Percentiles rank a stretch among this genome's conserved stretches.
These are phyloP conservation scores for Zenarchopterus dispar DNA, from an alignment of 2,797 vertebrate genomes.

Conservation along the genomic window DNA sequence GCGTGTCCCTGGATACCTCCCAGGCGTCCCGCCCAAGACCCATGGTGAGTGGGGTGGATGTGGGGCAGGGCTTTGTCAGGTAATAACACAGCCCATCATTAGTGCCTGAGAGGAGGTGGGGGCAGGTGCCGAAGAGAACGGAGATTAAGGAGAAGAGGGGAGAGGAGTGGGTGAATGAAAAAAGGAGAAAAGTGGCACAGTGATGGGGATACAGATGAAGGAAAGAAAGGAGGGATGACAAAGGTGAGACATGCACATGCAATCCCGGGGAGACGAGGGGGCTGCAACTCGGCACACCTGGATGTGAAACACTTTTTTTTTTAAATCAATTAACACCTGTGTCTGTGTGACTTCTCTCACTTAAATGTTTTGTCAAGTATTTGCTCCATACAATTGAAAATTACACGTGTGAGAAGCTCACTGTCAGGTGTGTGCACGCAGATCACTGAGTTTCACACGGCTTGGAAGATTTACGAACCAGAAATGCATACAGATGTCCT, in stretches of 20 bases:
- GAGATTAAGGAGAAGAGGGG: conserved; percentile 10
- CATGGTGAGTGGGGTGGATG: conserved; percentile 90
- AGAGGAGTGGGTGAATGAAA: conserved; percentile 7
- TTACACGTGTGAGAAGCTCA: too few relatives aligned
- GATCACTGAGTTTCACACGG: too few relatives aligned
- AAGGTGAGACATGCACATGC: conserved; percentile 80
- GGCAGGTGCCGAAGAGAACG: conserved; percentile 36
- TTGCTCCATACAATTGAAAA: conserved; percentile 26
- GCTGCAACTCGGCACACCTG: conserved; percentile 56
- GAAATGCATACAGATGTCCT: too few relatives aligned
- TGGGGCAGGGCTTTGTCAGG: conserved; percentile 86
- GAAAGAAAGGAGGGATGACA: conserved; percentile 48
- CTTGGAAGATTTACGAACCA: conserved; percentile 28
- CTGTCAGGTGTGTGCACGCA: too few relatives aligned
- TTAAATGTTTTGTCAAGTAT: conserved; percentile 16
- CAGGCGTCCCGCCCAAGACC: conserved; percentile 94
- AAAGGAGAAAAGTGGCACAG: background rate
- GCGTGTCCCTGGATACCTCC: conserved; percentile 89
- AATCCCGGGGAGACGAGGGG: conserved; percentile 39
- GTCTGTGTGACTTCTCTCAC: conserved; percentile 9
- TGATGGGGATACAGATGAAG: conserved; percentile 40
- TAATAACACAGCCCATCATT: conserved; percentile 93
- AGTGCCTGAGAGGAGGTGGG: conserved; percentile 77
- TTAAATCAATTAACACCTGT: conserved; percentile 7
- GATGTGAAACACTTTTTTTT: conserved; percentile 36